phyloP scores from a whole-genome alignment of 2,888 invertebrate genomes.

The Calameuta filiformis region DNA sequence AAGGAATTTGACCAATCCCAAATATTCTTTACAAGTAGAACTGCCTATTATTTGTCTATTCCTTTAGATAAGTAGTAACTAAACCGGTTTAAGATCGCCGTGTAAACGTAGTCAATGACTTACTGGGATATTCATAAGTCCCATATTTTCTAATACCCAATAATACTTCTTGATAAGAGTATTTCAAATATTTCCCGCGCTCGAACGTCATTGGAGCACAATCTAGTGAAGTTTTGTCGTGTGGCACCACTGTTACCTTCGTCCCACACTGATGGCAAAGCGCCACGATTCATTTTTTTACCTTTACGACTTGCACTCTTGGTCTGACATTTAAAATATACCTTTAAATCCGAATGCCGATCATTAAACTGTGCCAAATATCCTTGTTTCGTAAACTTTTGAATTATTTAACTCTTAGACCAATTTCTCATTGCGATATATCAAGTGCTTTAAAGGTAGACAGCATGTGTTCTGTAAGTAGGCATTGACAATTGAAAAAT shows the following conservation, averaged over 20 bases:
- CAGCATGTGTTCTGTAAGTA: neutral
- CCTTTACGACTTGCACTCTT: neutral
- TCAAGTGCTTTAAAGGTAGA: neutral
- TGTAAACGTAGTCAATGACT: neutral
- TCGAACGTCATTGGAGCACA: neutral
- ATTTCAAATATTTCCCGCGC: neutral
- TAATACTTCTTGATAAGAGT: neutral
- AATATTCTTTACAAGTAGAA: too few relatives aligned
- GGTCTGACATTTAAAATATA: neutral
- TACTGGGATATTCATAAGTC: neutral
- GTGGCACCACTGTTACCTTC: neutral
- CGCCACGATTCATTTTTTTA: constrained; percentile 42
- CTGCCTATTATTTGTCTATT: too few relatives aligned
- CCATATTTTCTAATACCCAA: neutral
- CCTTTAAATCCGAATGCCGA: neutral
- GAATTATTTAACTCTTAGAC: neutral
- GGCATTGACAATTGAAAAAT: neutral
- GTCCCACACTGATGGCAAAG: constrained; percentile 18
- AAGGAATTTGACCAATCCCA: too few relatives aligned
- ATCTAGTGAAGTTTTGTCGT: neutral
- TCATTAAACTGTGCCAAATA: neutral
- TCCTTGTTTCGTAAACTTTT: neutral
- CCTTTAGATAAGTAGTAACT: too few relatives aligned
- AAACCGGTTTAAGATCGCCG: too few relatives aligned
- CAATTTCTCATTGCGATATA: neutral